Evolutionary conservation across 2,113 vertebrate species (phyloP).

Genomic region (Piaya cayana): DNA sequence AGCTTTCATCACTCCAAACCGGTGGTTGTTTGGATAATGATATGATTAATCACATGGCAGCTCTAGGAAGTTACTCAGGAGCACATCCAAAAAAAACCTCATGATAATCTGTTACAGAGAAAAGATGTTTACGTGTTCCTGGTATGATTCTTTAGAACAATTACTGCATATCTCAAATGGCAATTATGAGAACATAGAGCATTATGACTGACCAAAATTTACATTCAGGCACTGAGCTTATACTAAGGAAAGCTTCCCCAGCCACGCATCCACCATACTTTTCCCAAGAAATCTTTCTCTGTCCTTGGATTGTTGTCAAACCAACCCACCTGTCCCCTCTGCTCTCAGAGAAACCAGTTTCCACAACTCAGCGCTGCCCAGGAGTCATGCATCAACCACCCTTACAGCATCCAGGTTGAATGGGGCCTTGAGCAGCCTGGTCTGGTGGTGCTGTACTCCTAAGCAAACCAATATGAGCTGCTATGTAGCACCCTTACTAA

Average conservation of each 20-base stretch:
- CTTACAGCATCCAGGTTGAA: too few relatives aligned
- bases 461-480: too few relatives aligned
- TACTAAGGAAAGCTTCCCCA: not conserved
- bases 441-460: too few relatives aligned
- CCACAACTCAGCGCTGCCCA: not conserved
- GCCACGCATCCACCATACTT: too few relatives aligned
- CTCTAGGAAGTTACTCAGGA: not conserved
- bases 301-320: not conserved
- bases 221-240: too few relatives aligned
- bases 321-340: not conserved
- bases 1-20: not conserved
- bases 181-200: not conserved
- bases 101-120: not conserved
- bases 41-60: not conserved
- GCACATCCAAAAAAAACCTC: not conserved
- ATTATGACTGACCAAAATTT: not conserved
- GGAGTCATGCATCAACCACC: not conserved
- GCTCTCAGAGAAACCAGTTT: not conserved
- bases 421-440: too few relatives aligned
- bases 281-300: not conserved
- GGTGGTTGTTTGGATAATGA: not conserved
- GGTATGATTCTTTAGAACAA: not conserved
- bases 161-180: not conserved
- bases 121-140: not conserved
- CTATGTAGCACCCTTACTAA: too few relatives aligned